Conservation (phyloP, 2,797 vertebrate genomes). For the Paratrypauchen microcephalus region DNA sequence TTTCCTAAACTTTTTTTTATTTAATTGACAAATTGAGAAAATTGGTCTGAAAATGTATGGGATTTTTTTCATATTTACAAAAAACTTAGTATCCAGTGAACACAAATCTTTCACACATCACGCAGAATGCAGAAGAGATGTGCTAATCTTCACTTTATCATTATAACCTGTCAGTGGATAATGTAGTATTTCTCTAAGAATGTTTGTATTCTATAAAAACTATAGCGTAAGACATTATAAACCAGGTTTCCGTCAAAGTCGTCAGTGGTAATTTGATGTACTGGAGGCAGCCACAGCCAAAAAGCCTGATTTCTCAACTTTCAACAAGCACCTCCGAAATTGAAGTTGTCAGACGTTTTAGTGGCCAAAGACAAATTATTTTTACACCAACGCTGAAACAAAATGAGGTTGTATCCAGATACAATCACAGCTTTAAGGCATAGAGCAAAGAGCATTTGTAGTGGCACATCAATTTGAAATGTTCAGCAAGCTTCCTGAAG, state of each 20-base stretch:
- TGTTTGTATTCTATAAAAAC: background rate
- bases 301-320: conserved; percentile 1
- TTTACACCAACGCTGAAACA: background rate
- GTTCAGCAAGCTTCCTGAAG: background rate
- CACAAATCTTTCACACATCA: no score
- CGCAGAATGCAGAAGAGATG: background rate
- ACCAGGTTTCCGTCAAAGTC: background rate
- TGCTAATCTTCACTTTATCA: background rate
- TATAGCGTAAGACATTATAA: background rate
- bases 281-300: background rate
- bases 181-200: background rate
- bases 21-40: no score
- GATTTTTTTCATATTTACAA: no score
- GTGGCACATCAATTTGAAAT: background rate
- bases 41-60: no score
- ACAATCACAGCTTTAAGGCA: background rate
- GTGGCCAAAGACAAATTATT: conserved; percentile 3
- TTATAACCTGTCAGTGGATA: background rate
- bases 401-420: background rate
- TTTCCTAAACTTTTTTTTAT: no score
- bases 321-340: background rate
- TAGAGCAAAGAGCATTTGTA: background rate
- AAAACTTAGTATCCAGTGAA: no score
- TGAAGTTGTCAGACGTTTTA: background rate
- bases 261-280: background rate